Base-by-base conservation (phyloP, 2,888 invertebrate species). In the Adineta ricciae region DNA sequence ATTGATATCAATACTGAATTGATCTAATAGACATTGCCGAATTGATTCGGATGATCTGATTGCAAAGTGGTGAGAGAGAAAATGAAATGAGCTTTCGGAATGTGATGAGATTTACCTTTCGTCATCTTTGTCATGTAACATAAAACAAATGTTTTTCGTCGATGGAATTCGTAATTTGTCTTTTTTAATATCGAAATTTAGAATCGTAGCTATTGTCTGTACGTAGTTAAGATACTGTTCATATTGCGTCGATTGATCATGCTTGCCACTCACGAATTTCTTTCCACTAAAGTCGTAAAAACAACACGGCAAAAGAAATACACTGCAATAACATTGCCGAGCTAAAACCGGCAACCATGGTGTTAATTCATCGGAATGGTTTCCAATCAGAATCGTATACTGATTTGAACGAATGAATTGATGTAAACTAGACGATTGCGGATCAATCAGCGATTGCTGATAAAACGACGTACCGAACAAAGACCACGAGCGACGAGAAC, bases 331-430 rank as follows among this genome's bases (percentile, higher is more conserved):
- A 52, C 52, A 52, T 82, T 49, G 73, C 5, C 27, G 38, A 46
- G 97, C 94, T 88, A 98, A 93, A 0, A 97, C 94, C 36, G 98
- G 96, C 88, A 99, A 94, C 98, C 98, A 99, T 1, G 97, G 97
- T 16, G 98, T 97, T n/a, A 99, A 91, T 90, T 99, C 98, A 92
- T 99, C 99, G 24, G 97, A 96, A 92, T 99, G 99, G 91, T 99
- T 99, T 84, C 98, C 99, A 89, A 99, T 96, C 84, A 99, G 91
- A 96, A 97, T 97, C 89, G 96, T 94, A 49, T 92, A 78, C 24
- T 78, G 36, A 24, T 24, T 8, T 0, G 36, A 19, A 38, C 21
- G 5, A 24, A 78, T 24, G 24, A 78, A 92, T n/a, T 93, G 92
- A 16, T 94, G 93, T 88, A 94, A 95, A 83, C 52, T 82, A 49